Conservation (phyloP, 1,140 invertebrate species). For the Lerema accius region DNA sequence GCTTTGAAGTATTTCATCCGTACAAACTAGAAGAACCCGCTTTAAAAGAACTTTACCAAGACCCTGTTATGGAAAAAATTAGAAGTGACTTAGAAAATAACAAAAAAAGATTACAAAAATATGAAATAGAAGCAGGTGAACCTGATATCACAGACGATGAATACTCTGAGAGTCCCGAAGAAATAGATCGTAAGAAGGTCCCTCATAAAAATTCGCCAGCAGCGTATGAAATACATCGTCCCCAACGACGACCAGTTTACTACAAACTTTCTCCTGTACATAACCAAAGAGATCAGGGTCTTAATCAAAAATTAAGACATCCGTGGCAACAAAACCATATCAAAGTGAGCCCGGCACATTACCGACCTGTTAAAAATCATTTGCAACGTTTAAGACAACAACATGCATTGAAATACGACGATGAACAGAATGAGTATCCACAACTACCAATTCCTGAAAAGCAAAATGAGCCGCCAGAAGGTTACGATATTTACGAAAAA, state of each 20-base stretch:
- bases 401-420: slow-evolving; percentile 73
- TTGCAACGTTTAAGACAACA: slow-evolving; percentile 66
- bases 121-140: slow-evolving; percentile 66
- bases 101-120: slow-evolving; percentile 65
- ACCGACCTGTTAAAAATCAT: slow-evolving; percentile 70
- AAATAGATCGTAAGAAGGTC: slow-evolving; percentile 61
- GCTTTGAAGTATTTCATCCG: slow-evolving; percentile 74
- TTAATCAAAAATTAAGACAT: slow-evolving; percentile 72
- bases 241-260: slow-evolving; percentile 66
- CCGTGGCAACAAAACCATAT: slow-evolving; percentile 70
- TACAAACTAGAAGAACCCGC: slow-evolving; percentile 69
- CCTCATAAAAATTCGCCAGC: slow-evolving; percentile 67
- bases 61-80: slow-evolving; percentile 71
- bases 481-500: slow-evolving; percentile 77
- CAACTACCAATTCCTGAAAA: slow-evolving; percentile 53
- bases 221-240: slow-evolving; percentile 69
- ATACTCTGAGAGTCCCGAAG: slow-evolving; percentile 62
- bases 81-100: slow-evolving; percentile 66
- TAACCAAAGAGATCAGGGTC: slow-evolving; percentile 51
- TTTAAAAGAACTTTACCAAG: slow-evolving; percentile 67
- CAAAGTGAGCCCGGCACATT: slow-evolving; percentile 74
- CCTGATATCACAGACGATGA: slow-evolving; percentile 56
- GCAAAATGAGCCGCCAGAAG: slow-evolving; percentile 58
- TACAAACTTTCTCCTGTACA: slow-evolving; percentile 52
- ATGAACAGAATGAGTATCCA: slow-evolving; percentile 77